Evolutionary conservation across 2,888 invertebrate genomes (phyloP), one percentile per base, ranked within the genome.

Genomic region (Cacoxenus indagator): DNA sequence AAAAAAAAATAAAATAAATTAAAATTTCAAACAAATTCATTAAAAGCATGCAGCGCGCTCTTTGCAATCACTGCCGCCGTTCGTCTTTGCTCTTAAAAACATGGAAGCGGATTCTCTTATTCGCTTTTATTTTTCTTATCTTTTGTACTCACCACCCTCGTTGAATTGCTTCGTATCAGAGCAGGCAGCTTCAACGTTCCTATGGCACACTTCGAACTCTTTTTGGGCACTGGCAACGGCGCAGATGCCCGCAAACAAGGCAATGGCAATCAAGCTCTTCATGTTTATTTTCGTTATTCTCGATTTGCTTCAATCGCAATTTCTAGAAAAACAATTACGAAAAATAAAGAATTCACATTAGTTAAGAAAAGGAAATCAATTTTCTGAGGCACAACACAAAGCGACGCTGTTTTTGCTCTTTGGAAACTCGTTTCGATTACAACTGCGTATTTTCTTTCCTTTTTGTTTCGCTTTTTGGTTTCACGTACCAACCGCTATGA

Each of bases 161-260:
- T 61, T 61, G 61, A 24, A 61, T 43, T 61, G n/a, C n/a, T 43
- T 61, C 0, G 22, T 43, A 19, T 61, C 43, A 31, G 74, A 70
- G 71, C 92, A 91, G 72, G 91, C 90, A 62, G 87, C 87, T 27
- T 91, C 89, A 0, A 92, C 90, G 75, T 91, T 90, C 31, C 89
- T 89, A 84, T 92, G 92, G 87, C 94, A 94, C 67, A 89, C 90
- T 68, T 93, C 91, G 46, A 78, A 73, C 6, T 88, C 88, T 68
- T 90, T 89, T 24, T 61, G 61, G 51, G 85, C 77, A 67, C 75
- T 77, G 26, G 77, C 81, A 69, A 88, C 81, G 70, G 89, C 88
- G 27, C 90, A 89, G 19, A 91, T 86, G 73, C 77, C 76, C 73
- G 78, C 83, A 69, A 91, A 74, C 9, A 90, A 88, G 78, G 90